Base-by-base conservation (phyloP, 2,113 vertebrate genomes). In the Tor tambroides region DNA sequence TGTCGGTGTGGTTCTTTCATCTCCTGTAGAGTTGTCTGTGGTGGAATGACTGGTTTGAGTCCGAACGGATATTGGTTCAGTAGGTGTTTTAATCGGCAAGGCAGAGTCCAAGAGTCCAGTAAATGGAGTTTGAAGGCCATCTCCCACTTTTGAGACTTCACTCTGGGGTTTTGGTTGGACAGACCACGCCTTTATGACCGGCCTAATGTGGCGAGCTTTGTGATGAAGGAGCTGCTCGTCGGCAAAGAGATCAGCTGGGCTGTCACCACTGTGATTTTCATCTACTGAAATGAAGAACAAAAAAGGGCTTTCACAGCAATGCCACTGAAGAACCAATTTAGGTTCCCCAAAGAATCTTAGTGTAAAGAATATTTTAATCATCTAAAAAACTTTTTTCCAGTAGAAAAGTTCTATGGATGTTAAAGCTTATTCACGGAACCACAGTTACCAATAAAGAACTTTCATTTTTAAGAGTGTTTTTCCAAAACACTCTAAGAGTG, bases 181-280 rank as follows among this genome's bases (percentile, higher is more conserved):
- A 0, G 91, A 88, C 28, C 88, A 90, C 0, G 91, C 89, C 83
- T 89, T 95, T 56, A 28, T 92, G n/a, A 88, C 5, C 75, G 87
- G 61, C 0, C 89, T 94, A 0, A 61, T 89, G 15, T 84, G 85
- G 65, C 93, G 87, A 26, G 87, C 75, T 32, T 84, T 93, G 86
- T 96, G 96, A 81, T 95, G 95, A 82, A 99, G 94, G 79, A 99
- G 97, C 91, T 98, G 96, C 89, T 99, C 98, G 86, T 98, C 96
- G 0, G 96, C 94, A 82, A 98, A 91, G 90, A 97, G 91, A 88
- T 97, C 96, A 49, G 95, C 88, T 0, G 96, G 89, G 0, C 93
- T 95, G 2, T 99, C 97, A 2, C 97, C 98, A 0, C 98, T 99
- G 92, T 96, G 96, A 30, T 93, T 89, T 59, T 98, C 96, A 0